Base-by-base conservation (phyloP, 2,113 vertebrate species). In the Cyprinodon variegatus region DNA sequence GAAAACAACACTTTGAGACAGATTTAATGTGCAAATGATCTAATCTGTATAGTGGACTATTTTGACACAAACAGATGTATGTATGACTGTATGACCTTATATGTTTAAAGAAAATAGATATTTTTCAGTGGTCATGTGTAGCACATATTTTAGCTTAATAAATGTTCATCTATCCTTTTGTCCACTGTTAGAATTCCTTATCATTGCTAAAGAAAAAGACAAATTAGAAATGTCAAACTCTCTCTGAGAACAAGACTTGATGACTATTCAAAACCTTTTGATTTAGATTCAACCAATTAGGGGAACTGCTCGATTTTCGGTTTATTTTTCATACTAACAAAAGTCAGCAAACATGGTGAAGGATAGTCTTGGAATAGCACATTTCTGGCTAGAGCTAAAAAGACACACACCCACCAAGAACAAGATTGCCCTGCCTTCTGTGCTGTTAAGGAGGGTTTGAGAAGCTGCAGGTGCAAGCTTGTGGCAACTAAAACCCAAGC, bases 381-480 rank as follows among this genome's bases (percentile, higher is more conserved):
- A 64, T 82, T 76, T 76, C 79, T 81, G 69, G 67, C 60, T 68
- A 40, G 65, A 64, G 70, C 59, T 12, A 12, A 17, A 22, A 20
- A 61, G 65, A n/a, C n/a, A 46, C 1, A 1, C 46, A 3, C 36
- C 65, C 46, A 38, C 67, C 39, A 46, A 15, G 45, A 48, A 82
- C 65, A 79, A 79, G 85, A 82, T 83, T 82, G 65, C 78, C 46
- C 53, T 75, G 60, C 71, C 70, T 65, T 68, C 78, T 75, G 70
- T 72, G 64, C 83, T 69, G 79, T 41, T 36, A 81, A 50, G 57
- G 29, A 48, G 69, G 29, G 50, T 61, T 60, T 77, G 85, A 89
- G 83, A 89, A 79, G 86, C 80, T 91, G 88, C 91, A 93, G 90
- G 87, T 93, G 89, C 82, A 79, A 74, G 77, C 70, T 74, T 67